A percentile compares a stretch with the other conserved stretches of the same genome.
Evolutionary conservation across 2,888 invertebrate genomes (phyloP).

Genomic region (Drosophila limbata): DNA sequence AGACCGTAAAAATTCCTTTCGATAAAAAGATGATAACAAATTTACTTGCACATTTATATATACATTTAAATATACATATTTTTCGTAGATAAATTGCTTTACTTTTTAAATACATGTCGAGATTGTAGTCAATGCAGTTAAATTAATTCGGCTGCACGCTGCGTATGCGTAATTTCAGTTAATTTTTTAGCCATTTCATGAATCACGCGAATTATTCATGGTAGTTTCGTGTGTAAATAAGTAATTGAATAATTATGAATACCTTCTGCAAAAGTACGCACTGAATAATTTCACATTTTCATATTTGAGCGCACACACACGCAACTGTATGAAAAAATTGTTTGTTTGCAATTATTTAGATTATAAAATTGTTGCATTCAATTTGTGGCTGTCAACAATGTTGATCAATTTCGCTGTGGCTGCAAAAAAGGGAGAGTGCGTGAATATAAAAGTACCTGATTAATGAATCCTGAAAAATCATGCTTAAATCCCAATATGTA

Average conservation of each 20-base stretch:
- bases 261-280: conserved; percentile 21
- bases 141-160: conserved; percentile 18
- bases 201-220: conserved; percentile 40
- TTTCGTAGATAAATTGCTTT: conserved; percentile 2
- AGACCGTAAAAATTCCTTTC: background rate
- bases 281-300: conserved; percentile 18
- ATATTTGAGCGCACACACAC: conserved; percentile 5
- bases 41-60: background rate
- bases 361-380: conserved; percentile 35
- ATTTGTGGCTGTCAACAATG: conserved; percentile 26
- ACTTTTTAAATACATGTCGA: background rate
- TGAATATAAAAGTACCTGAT: conserved; percentile 1
- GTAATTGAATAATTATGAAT: conserved; percentile 51
- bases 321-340: background rate
- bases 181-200: conserved; percentile 28
- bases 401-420: conserved; percentile 6
- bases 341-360: conserved; percentile 34
- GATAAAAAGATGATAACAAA: background rate
- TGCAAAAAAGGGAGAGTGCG: background rate
- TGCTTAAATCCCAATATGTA: background rate
- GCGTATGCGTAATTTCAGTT: conserved; percentile 44
- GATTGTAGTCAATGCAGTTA: conserved; percentile 6
- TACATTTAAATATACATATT: conserved; percentile 5
- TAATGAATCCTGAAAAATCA: conserved; percentile 12
- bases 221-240: conserved; percentile 43